Conservation (phyloP, 2,888 invertebrate species). For the Volucella zonaria region DNA sequence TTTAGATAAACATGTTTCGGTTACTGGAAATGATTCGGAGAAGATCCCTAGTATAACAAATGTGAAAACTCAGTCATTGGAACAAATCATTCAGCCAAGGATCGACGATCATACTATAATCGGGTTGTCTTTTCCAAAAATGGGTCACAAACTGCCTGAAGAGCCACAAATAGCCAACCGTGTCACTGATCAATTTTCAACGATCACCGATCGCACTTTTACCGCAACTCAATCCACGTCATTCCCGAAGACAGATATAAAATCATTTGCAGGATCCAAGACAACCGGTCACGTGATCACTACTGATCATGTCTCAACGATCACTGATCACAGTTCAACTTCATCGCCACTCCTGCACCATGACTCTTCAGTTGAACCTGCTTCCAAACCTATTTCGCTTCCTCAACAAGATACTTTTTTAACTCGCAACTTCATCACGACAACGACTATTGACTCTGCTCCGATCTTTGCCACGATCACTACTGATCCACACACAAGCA, state of each 20-base stretch:
- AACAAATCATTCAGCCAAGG: too few relatives aligned
- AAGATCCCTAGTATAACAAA: too few relatives aligned
- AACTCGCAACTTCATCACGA: constrained; percentile 25
- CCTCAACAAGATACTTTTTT: constrained; percentile 1
- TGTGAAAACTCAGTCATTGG: too few relatives aligned
- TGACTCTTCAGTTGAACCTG: constrained; percentile 13
- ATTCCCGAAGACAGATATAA: too few relatives aligned
- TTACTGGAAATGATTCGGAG: too few relatives aligned
- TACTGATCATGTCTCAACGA: background rate
- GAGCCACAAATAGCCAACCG: too few relatives aligned
- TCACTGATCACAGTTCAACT: constrained; percentile 4
- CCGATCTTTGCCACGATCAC: constrained; percentile 14
- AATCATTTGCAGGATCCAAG: too few relatives aligned
- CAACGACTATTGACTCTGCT: background rate
- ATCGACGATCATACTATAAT: too few relatives aligned
- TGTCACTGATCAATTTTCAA: too few relatives aligned
- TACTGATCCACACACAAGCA: background rate
- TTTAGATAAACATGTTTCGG: too few relatives aligned
- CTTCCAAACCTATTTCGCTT: background rate
- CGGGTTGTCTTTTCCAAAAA: too few relatives aligned
- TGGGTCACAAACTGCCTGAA: too few relatives aligned
- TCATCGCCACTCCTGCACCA: background rate
- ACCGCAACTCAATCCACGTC: background rate
- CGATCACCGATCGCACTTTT: background rate
- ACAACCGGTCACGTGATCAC: background rate